Base-by-base conservation (phyloP, 2,888 invertebrate species). In the Altica lythri region DNA sequence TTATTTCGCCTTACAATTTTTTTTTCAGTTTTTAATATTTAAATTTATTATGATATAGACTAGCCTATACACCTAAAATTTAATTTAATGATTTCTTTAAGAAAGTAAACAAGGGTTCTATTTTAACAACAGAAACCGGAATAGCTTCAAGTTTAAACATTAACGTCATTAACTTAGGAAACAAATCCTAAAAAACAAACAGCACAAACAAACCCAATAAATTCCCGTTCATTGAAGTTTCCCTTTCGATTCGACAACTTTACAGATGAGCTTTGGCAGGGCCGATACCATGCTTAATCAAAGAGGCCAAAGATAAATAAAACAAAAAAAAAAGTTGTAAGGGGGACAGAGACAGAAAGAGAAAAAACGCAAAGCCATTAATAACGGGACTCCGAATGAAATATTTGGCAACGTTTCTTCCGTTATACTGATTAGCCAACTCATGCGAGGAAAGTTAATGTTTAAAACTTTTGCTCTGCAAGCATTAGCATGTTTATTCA, bases 261-360 rank as follows among this genome's bases (percentile, higher is more conserved):
- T 47, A 17, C 17, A 27, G 19, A 38, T 48, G 29, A 27, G 29
- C 27, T 48, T 48, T 17, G 18, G 29, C 27, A 18, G 29, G 19
- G 19, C 18, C 25, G 38, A 37, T 27, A 40, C 38, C 18, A n/a
- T 22, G 6, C 40, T 32, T 29, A 55, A 58, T 58, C 55, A 58
- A 52, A 44, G 35, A 45, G 14, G 40, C 57, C 43, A 60, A 65
- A 72, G 73, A 74, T 73, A 73, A 73, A 72, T 70, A 71, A 72
- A 72, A 72, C 72, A 74, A 70, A 69, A 67, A 74, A 66, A 70
- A 63, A n/a, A n/a, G n/a, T n/a, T n/a, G n/a, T n/a, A n/a, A n/a
- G n/a, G n/a, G n/a, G n/a, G n/a, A n/a, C n/a, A n/a, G n/a, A n/a
- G n/a, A n/a, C n/a, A n/a, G n/a, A n/a, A 57, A 57, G 59, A 57